Evolutionary conservation across 2,797 vertebrate species (phyloP).

Genomic region (Girardinus metallicus): DNA sequence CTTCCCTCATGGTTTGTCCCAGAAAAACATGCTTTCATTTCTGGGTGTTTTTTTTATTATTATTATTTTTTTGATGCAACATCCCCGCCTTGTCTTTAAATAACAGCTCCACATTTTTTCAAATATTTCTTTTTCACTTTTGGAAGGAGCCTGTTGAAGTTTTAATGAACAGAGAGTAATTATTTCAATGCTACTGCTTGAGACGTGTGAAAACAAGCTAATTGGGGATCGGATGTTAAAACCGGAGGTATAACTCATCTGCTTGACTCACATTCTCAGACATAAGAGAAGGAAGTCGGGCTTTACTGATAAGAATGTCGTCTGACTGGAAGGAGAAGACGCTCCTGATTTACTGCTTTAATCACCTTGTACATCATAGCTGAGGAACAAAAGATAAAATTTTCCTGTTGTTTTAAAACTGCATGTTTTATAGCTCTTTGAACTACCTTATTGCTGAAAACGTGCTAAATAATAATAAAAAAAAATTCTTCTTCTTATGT

Average conservation of each 20-base stretch:
- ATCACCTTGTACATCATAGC: constrained; percentile 8
- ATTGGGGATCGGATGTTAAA: not conserved
- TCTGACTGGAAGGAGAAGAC: constrained; percentile 34
- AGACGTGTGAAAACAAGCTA: not conserved
- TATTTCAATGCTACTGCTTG: not conserved
- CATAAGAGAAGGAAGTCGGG: constrained; percentile 7
- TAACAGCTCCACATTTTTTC: constrained; percentile 10
- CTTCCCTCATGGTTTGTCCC: constrained; percentile 65
- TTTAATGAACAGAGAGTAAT: not conserved
- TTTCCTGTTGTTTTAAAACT: not conserved
- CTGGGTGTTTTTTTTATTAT: not conserved
- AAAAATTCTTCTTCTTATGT: too few relatives aligned
- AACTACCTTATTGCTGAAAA: too few relatives aligned
- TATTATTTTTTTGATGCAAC: not conserved
- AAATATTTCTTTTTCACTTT: not conserved
- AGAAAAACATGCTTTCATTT: constrained; percentile 68
- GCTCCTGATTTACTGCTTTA: constrained; percentile 18
- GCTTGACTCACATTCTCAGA: not conserved
- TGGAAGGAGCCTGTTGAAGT: not conserved
- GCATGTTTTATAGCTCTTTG: too few relatives aligned
- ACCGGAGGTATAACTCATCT: not conserved
- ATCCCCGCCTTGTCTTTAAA: constrained; percentile 6
- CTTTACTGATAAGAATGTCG: constrained; percentile 55
- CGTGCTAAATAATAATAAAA: too few relatives aligned
- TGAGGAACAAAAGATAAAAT: not conserved